Evolutionary conservation across 2,797 vertebrate species (phyloP), one percentile per base, ranked within the genome.

Genomic region (Sebastes kiyomatsui): DNA sequence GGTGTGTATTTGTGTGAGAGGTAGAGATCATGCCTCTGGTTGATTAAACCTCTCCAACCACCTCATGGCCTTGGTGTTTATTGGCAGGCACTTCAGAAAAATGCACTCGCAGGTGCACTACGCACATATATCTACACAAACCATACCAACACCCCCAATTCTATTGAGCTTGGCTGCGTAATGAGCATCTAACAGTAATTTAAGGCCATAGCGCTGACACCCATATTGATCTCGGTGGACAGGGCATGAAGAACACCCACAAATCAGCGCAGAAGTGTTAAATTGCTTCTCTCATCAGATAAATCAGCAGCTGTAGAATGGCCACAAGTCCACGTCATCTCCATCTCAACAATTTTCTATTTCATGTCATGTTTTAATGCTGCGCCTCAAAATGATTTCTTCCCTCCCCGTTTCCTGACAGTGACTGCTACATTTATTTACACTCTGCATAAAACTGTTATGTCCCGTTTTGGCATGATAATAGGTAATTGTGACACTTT

Each of bases 131-230:
- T 12, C 7, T 12, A 64, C 82, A 83, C 64, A 67, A 54, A 82
- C 73, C 73, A 49, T 23, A 83, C 77, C 0, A 55, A 58, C 81
- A 67, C 65, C 22, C 69, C 38, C 78, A 33, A 66, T 80, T 60
- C 87, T 87, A 92, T 90, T 73, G 89, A 92, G 83, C 89, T 88
- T 72, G 61, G 86, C 84, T 78, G 82, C 13, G 80, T 93, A 95
- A 95, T 93, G 93, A 94, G 90, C 89, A 74, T 86, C 91, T 71
- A 81, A 87, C 87, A 81, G 93, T 94, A 93, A 95, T 95, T 95
- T 94, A 93, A 85, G 83, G 90, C 87, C 84, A 70, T 67, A 83
- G 76, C 85, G 68, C 88, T 85, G 93, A 93, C 93, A 90, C 73
- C 73, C 72, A 65, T 90, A 94, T 93, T 92, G 93, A 95, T 94